Percentiles rank a stretch among this genome's conserved stretches.
Evolutionary conservation across 1,140 invertebrate genomes (phyloP).

Genomic region (Caerostris extrusa): DNA sequence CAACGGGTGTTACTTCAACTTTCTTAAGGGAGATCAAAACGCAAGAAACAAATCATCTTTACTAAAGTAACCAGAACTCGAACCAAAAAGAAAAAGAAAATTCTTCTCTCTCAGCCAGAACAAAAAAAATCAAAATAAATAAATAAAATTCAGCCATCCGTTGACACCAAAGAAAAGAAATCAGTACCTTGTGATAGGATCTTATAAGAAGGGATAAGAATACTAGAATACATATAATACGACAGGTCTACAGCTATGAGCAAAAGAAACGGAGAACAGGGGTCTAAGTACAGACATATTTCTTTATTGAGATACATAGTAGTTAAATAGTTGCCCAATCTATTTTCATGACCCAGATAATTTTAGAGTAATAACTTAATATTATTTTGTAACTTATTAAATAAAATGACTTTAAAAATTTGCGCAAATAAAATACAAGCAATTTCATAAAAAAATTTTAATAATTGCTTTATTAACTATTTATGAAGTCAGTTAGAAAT

Average conservation of each 20-base stretch:
- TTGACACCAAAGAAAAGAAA: slow-evolving; percentile 68
- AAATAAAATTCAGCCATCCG: slow-evolving; percentile 41
- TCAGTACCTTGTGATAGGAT: slow-evolving; percentile 71
- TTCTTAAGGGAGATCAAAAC: slow-evolving; percentile 4
- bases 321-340: neutral
- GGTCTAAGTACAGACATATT: slow-evolving; percentile 27
- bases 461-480: no score
- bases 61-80: slow-evolving; percentile 20
- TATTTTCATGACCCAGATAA: no score
- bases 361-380: no score
- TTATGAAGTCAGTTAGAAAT: no score
- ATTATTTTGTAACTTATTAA: no score
- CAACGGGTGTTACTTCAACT: neutral
- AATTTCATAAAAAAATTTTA: no score
- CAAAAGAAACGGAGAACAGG: neutral
- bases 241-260: slow-evolving; percentile 33
- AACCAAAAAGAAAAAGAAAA: neutral
- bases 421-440: no score
- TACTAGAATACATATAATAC: slow-evolving; percentile 75
- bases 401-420: no score
- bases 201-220: slow-evolving; percentile 69
- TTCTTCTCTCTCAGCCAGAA: neutral
- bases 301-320: neutral
- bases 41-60: slow-evolving; percentile 19
- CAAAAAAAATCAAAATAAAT: neutral